Conservation (phyloP, 2,113 vertebrate species). For the Speoplatyrhinus poulsoni region DNA sequence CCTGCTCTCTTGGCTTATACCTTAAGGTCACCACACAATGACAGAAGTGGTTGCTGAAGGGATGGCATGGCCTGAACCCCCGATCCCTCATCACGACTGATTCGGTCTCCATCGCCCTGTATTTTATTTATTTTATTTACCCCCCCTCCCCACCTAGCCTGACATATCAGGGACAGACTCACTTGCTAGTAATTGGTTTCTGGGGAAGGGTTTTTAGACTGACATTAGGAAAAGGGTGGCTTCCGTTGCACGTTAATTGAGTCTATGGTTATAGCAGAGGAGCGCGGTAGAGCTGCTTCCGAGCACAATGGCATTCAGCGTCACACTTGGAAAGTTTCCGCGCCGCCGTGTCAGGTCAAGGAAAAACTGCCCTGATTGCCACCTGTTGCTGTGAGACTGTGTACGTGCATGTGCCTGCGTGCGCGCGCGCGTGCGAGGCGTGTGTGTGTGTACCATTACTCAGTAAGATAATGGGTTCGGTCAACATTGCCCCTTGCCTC, state of each 20-base stretch:
- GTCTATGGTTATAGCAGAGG: conserved; percentile 51
- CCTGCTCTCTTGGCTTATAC: conserved; percentile 62
- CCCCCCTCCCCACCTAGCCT: conserved; percentile 17
- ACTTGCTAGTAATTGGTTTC: conserved; percentile 75
- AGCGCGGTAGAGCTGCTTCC: conserved; percentile 47
- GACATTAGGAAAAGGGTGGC: conserved; percentile 71
- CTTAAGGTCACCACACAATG: conserved; percentile 73
- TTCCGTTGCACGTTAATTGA: conserved; percentile 64
- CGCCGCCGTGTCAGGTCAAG: conserved; percentile 47
- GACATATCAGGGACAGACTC: conserved; percentile 67
- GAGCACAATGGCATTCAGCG: conserved; percentile 41
- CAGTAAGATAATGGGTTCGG: conserved; percentile 43
- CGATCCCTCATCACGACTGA: conserved; percentile 60
- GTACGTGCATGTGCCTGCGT: background rate
- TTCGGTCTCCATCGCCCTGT: conserved; percentile 25
- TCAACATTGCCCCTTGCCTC: conserved; percentile 19
- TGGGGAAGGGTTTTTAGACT: conserved; percentile 65
- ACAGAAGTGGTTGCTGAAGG: conserved; percentile 48
- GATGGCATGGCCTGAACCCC: conserved; percentile 44
- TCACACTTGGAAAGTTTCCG: conserved; percentile 40
- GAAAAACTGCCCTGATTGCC: conserved; percentile 31
- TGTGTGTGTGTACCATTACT: conserved; percentile 35
- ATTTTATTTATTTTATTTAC: conserved; percentile 27
- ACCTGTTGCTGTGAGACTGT: background rate
- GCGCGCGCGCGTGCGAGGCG: background rate